Conservation (phyloP, 1,140 invertebrate species). For the Asbolus verrucosus region DNA sequence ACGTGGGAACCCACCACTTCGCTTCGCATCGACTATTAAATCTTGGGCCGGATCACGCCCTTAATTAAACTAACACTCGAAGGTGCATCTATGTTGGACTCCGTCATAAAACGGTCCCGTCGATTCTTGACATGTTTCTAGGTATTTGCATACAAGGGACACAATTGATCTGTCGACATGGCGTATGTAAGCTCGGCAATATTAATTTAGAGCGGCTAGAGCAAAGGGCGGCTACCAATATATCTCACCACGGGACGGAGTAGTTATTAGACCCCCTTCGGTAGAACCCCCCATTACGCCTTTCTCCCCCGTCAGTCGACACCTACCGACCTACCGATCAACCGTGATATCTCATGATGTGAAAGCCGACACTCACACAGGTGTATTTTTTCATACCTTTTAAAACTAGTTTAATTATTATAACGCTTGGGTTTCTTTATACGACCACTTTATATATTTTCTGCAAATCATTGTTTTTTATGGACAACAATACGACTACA, state of each 20-base stretch:
- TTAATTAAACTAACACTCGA: conserved; percentile 28
- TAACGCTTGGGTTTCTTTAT: conserved; percentile 25
- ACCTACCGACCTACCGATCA: conserved; percentile 40
- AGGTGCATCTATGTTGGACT: too few species aligned
- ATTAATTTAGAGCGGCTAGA: conserved; percentile 48
- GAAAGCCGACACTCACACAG: conserved; percentile 44
- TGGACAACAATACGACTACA: conserved; percentile 19
- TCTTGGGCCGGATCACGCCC: background rate
- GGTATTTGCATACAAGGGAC: conserved; percentile 18
- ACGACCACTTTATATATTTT: conserved; percentile 28
- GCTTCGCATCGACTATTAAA: background rate
- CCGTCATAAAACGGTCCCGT: too few species aligned
- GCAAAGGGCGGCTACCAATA: conserved; percentile 47
- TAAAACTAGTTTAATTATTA: conserved; percentile 47
- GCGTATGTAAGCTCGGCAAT: conserved; percentile 30
- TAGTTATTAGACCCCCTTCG: conserved; percentile 47
- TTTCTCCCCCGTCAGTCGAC: conserved; percentile 29
- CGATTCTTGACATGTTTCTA: conserved; percentile 9
- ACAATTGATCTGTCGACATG: conserved; percentile 31
- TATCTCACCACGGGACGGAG: conserved; percentile 46
- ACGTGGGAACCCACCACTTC: conserved; percentile 40
- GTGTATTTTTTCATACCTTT: conserved; percentile 42
- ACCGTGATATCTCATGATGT: conserved; percentile 33
- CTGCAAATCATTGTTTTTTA: conserved; percentile 37
- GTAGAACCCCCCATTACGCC: conserved; percentile 34